Evolutionary conservation across 2,113 vertebrate species (phyloP).

Genomic region (Stigmatopora argus): DNA sequence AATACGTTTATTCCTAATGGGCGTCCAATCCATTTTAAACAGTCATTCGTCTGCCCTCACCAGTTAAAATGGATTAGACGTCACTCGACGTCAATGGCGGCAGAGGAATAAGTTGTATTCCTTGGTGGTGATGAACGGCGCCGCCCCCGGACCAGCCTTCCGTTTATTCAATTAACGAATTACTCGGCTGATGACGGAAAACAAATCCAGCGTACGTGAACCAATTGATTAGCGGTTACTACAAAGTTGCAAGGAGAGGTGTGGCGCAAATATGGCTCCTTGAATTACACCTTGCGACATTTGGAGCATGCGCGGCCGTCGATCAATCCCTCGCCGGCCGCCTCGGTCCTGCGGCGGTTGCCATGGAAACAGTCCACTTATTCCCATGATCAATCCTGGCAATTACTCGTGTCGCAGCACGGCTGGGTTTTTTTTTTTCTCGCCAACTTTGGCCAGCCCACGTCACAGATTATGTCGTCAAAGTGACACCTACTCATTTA

Average conservation of each 20-base stretch:
- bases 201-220: conserved; percentile 34
- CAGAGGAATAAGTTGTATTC: conserved; percentile 7
- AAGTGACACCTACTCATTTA: conserved; percentile 9
- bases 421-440: conserved; percentile 33
- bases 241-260: conserved; percentile 16
- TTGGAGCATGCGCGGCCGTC: conserved; percentile 36
- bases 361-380: conserved; percentile 49
- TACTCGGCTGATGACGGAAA: conserved; percentile 37
- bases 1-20: no score
- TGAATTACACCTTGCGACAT: conserved; percentile 35
- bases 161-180: conserved; percentile 13
- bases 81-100: conserved; percentile 8
- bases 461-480: conserved; percentile 17
- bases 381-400: conserved; percentile 32
- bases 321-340: conserved; percentile 28
- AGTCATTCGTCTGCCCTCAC: no score
- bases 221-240: conserved; percentile 41
- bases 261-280: conserved; percentile 30
- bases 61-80: conserved; percentile 8
- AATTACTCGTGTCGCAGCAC: conserved; percentile 35
- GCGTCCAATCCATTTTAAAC: neutral
- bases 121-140: conserved; percentile 23
- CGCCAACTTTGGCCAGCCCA: conserved; percentile 17
- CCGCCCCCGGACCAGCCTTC: conserved; percentile 14
- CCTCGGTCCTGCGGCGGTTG: conserved; percentile 27